These are phyloP conservation scores for Alligator mississippiensis DNA, from an alignment of 2,113 vertebrate genomes.

Conservation along the genomic window DNA sequence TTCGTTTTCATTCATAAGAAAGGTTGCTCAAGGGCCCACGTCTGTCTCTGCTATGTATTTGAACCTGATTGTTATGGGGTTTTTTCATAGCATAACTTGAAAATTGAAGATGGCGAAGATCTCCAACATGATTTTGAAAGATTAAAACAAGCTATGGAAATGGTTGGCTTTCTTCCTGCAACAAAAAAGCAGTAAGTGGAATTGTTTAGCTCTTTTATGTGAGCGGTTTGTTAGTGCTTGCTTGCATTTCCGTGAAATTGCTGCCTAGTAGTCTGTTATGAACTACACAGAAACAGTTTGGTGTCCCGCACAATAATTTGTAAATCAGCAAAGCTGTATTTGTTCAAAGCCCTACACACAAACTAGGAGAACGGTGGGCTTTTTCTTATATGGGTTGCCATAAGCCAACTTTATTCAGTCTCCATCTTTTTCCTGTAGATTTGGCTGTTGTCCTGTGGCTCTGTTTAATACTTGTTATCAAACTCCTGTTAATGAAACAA, in stretches of 20 bases:
- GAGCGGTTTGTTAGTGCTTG: neutral
- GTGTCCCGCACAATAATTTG: fast-evolving
- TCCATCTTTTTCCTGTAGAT: neutral
- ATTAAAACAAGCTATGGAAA: conserved; percentile 98
- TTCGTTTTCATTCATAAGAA: neutral
- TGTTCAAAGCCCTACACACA: neutral
- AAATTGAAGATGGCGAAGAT: conserved; percentile 96
- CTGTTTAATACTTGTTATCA: neutral
- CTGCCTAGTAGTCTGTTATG: neutral
- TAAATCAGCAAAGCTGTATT: neutral
- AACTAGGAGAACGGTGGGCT: neutral
- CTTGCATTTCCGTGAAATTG: neutral
- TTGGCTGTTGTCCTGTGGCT: neutral
- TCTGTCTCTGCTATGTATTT: neutral
- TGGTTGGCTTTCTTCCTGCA: conserved; percentile 97
- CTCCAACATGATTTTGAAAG: conserved; percentile 94
- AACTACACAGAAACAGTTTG: fast-evolving
- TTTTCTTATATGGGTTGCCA: neutral
- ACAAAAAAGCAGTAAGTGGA: conserved; percentile 93
- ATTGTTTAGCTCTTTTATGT: neutral
- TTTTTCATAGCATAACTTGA: conserved; percentile 91
- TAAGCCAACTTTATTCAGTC: neutral
- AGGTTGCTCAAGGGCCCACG: neutral
- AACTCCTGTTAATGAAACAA: neutral
- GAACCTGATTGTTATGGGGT: neutral